These are phyloP conservation scores for Palythoa heliodiscus DNA, from an alignment of 92 coral and sea anemone genomes.

Conservation along the genomic window DNA sequence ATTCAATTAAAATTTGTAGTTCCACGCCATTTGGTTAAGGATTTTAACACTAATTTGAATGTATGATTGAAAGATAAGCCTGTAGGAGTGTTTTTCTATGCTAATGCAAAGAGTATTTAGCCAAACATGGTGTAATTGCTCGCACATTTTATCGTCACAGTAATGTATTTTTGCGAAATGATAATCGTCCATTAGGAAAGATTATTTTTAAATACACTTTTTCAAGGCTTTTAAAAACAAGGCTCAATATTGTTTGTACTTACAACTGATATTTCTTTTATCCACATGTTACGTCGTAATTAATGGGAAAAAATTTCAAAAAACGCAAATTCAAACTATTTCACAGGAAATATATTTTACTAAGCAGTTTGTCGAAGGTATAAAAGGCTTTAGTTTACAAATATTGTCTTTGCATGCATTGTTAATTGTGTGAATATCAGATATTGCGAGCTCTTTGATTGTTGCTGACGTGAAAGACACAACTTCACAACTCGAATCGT, in stretches of 20 bases:
- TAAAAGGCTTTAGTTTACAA: no score
- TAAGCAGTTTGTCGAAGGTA: no score
- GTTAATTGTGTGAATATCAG: no score
- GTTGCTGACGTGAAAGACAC: no score
- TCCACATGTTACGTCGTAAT: no score
- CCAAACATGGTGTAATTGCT: conserved; percentile 17
- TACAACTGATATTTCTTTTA: neutral
- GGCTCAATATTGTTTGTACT: neutral
- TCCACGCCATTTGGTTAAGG: neutral
- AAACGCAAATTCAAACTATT: no score
- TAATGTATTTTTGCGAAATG: neutral
- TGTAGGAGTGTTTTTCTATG: conserved; percentile 9
- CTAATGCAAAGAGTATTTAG: conserved; percentile 14
- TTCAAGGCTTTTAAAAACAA: neutral
- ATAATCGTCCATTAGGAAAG: neutral
- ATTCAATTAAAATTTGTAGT: neutral
- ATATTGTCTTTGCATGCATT: no score
- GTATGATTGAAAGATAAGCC: neutral
- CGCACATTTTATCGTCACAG: conserved; percentile 10
- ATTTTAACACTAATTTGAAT: neutral
- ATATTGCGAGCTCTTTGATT: no score
- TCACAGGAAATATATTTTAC: no score
- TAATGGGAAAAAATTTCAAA: no score
- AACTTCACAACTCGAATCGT: no score
- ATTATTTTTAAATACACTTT: neutral